These are phyloP conservation scores for Danaus plexippus DNA, from an alignment of 1,140 invertebrate genomes.

Conservation along the genomic window DNA sequence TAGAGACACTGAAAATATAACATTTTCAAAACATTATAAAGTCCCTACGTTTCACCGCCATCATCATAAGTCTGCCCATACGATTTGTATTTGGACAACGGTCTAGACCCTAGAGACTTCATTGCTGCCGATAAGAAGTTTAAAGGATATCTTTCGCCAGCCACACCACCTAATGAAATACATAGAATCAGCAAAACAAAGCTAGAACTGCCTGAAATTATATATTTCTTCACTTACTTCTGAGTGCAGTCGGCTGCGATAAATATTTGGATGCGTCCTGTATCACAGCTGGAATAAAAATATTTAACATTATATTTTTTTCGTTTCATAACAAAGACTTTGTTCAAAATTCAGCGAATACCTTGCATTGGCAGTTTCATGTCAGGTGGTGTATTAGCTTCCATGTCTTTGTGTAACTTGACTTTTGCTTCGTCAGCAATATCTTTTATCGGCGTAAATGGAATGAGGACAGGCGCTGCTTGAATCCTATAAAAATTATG, in stretches of 20 bases:
- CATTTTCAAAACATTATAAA: slow-evolving; percentile 6
- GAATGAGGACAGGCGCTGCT: slow-evolving; percentile 33
- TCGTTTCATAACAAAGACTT: no score
- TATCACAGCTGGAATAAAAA: slow-evolving; percentile 30
- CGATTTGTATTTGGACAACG: slow-evolving; percentile 45
- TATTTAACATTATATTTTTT: background rate
- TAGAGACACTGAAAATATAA: slow-evolving; percentile 1
- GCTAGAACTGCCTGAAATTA: background rate
- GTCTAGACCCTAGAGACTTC: slow-evolving; percentile 36
- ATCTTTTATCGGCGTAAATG: slow-evolving; percentile 47
- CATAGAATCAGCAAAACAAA: background rate
- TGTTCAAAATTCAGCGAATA: slow-evolving; percentile 7
- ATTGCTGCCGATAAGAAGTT: slow-evolving; percentile 41
- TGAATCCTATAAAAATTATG: slow-evolving; percentile 32
- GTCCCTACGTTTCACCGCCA: slow-evolving; percentile 35
- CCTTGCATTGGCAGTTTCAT: slow-evolving; percentile 44
- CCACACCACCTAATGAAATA: slow-evolving; percentile 37
- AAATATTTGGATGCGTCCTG: slow-evolving; percentile 38
- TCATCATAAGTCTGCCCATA: slow-evolving; percentile 45
- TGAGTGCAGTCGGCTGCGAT: slow-evolving; percentile 37
- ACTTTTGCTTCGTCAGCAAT: slow-evolving; percentile 42
- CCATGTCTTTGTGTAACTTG: slow-evolving; percentile 36
- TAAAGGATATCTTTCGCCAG: slow-evolving; percentile 43
- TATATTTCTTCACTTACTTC: slow-evolving; percentile 31
- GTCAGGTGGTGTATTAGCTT: slow-evolving; percentile 28